A percentile compares a stretch with the other conserved stretches of the same genome.
phyloP scores from a whole-genome alignment of 2,888 invertebrate genomes.

The Anaspis maculata region DNA sequence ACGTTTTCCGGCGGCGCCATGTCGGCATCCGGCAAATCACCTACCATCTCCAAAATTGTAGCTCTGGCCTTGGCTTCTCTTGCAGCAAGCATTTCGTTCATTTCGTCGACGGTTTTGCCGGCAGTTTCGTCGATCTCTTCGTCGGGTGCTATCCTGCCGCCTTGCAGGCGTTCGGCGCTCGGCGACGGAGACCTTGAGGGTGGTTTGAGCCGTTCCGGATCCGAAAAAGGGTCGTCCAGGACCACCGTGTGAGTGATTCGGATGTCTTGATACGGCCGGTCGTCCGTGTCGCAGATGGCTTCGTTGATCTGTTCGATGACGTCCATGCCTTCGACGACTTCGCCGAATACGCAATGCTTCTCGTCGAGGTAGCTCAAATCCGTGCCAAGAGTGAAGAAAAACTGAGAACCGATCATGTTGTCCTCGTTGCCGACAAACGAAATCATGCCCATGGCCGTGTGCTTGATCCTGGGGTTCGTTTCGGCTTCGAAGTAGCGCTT shows the following conservation, averaged over 20 bases:
- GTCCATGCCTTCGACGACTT: constrained; percentile 87
- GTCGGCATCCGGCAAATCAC: constrained; percentile 94
- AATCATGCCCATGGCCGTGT: constrained; percentile 75
- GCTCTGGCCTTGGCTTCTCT: constrained; percentile 95
- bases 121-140: constrained; percentile 87
- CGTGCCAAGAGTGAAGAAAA: constrained; percentile 77
- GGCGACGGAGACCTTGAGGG: constrained; percentile 89
- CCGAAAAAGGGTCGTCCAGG: constrained; percentile 92
- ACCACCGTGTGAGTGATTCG: constrained; percentile 95
- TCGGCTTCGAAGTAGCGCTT: constrained; percentile 90
- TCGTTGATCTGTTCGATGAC: constrained; percentile 86
- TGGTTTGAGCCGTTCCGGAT: constrained; percentile 66
- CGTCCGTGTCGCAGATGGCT: constrained; percentile 80
- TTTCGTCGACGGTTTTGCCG: constrained; percentile 76
- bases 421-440: constrained; percentile 91
- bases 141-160: constrained; percentile 82
- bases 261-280: constrained; percentile 90
- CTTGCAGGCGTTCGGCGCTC: constrained; percentile 68
- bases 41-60: constrained; percentile 96
- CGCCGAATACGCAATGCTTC: constrained; percentile 91
- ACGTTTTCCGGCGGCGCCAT: constrained; percentile 99
- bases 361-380: constrained; percentile 85
- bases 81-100: constrained; percentile 79
- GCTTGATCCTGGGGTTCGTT: constrained; percentile 83
- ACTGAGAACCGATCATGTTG: constrained; percentile 87